Evolutionary conservation across 1,140 invertebrate genomes (phyloP).

Genomic region (Aradophagus sp.): DNA sequence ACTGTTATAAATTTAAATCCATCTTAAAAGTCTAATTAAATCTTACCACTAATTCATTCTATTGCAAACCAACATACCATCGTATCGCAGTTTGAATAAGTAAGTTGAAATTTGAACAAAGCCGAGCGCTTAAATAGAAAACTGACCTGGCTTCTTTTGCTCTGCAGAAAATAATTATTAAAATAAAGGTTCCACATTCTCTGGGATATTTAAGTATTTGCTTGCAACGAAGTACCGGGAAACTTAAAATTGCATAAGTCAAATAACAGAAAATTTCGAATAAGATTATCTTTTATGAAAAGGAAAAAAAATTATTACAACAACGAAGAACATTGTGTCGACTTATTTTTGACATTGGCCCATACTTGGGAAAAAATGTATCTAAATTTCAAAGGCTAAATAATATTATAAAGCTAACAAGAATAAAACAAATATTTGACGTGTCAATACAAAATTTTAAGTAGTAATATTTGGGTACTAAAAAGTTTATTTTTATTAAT

Average conservation of each 20-base stretch:
- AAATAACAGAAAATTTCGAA: constrained; percentile 45
- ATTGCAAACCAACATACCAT: constrained; percentile 25
- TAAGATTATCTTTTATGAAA: constrained; percentile 32
- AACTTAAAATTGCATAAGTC: constrained; percentile 34
- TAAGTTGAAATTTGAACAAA: constrained; percentile 29
- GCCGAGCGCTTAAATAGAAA: no score
- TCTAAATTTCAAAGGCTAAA: no score
- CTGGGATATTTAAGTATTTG: constrained; percentile 31
- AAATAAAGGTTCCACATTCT: constrained; percentile 35
- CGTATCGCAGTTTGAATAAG: constrained; percentile 18
- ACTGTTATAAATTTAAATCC: constrained; percentile 33
- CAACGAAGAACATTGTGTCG: no score
- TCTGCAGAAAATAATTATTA: constrained; percentile 27
- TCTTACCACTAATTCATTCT: constrained; percentile 42
- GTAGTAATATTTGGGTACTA: no score
- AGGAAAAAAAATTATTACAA: constrained; percentile 37
- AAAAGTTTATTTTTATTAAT: no score
- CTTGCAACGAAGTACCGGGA: constrained; percentile 20
- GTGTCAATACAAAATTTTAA: no score
- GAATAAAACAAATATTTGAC: no score
- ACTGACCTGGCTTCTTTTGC: constrained; percentile 5
- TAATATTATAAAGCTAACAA: no score
- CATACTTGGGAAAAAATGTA: no score
- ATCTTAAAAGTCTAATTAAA: constrained; percentile 44
- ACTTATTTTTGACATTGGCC: no score